These are phyloP conservation scores for Zaprionus camerounensis DNA, from an alignment of 1,140 invertebrate species.

Conservation along the genomic window DNA sequence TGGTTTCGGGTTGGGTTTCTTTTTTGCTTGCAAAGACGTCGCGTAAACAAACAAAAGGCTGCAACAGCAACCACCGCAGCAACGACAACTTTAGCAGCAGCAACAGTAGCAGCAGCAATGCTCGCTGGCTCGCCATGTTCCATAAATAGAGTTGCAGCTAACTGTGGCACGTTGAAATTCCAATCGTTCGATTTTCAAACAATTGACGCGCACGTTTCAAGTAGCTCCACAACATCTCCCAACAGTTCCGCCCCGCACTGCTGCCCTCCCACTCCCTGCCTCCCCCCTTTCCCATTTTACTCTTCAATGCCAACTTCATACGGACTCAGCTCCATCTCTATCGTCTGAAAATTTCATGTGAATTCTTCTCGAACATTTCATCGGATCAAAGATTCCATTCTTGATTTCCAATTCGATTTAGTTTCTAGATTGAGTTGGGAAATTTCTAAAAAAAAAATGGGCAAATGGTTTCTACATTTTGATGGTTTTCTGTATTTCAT, in stretches of 20 bases:
- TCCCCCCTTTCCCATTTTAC: not conserved
- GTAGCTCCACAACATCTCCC: slow-evolving; percentile 43
- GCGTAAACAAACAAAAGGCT: slow-evolving; percentile 64
- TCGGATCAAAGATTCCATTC: slow-evolving; percentile 16
- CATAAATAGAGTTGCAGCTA: slow-evolving; percentile 68
- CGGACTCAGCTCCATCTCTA: not conserved
- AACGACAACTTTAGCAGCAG: not conserved
- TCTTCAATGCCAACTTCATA: not conserved
- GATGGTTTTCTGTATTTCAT: not conserved
- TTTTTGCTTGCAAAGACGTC: slow-evolving; percentile 25
- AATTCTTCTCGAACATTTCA: slow-evolving; percentile 24
- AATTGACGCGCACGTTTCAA: slow-evolving; percentile 74
- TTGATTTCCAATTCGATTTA: slow-evolving; percentile 3
- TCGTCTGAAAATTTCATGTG: slow-evolving; percentile 11
- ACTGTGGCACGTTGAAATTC: slow-evolving; percentile 53
- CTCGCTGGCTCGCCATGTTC: slow-evolving; percentile 52
- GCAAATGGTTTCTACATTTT: not conserved
- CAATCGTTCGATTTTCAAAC: slow-evolving; percentile 52
- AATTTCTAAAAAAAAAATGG: not conserved
- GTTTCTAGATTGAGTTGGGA: not conserved
- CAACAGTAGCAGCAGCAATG: slow-evolving; percentile 18
- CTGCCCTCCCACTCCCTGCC: not conserved
- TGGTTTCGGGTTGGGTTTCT: slow-evolving; percentile 54
- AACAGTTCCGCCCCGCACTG: slow-evolving; percentile 3
- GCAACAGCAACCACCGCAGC: slow-evolving; percentile 26